Evolutionary conservation across 2,113 vertebrate genomes (phyloP).

Genomic region (Ciconia stormi): DNA sequence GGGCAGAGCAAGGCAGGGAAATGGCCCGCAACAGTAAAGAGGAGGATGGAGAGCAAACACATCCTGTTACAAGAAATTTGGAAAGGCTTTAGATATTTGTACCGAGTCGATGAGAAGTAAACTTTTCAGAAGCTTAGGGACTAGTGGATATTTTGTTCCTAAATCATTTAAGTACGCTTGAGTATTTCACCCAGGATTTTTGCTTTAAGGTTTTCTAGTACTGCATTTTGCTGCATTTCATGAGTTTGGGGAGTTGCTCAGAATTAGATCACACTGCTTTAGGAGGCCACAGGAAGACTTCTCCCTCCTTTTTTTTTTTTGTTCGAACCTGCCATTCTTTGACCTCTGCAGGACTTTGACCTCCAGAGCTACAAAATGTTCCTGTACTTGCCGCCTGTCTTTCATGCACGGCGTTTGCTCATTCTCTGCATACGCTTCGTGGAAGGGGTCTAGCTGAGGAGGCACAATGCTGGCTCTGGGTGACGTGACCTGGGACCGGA

Average conservation of each 20-base stretch:
- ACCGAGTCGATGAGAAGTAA: rapidly evolving
- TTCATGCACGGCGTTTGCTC: not conserved
- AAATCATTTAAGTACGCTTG: not conserved
- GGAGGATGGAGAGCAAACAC: not conserved
- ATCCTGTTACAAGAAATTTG: not conserved
- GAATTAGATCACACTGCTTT: not conserved
- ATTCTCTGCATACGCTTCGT: rapidly evolving
- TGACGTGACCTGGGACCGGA: not conserved
- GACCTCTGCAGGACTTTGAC: not conserved
- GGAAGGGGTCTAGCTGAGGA: not conserved
- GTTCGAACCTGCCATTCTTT: not conserved
- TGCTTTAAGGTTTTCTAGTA: not conserved
- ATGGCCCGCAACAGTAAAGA: not conserved
- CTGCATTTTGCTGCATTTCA: not conserved
- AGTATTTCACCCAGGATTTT: not conserved
- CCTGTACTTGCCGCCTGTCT: rapidly evolving
- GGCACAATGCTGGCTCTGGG: not conserved
- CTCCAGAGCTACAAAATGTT: not conserved
- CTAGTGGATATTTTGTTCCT: not conserved
- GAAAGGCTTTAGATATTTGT: not conserved
- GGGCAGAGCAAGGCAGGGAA: not conserved
- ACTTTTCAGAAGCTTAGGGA: not conserved
- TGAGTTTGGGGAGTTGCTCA: not conserved
- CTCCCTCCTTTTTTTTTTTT: not conserved
- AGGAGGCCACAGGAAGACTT: not conserved